Percentiles rank a stretch among this genome's conserved stretches.
phyloP scores from a whole-genome alignment of 1,140 invertebrate genomes.

The Akabosia matsudoensis region DNA sequence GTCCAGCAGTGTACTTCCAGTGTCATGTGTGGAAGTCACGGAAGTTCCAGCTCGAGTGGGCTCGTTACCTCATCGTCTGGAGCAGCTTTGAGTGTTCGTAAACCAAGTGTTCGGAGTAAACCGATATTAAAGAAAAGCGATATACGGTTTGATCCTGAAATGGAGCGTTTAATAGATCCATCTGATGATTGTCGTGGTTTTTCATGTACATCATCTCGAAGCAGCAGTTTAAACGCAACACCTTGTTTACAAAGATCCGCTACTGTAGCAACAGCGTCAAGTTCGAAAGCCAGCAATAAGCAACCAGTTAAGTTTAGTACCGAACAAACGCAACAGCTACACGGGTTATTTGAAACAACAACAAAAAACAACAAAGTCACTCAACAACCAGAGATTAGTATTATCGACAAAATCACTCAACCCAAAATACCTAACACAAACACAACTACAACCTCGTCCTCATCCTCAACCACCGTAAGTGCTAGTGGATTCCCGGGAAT shows the following conservation, averaged over 20 bases:
- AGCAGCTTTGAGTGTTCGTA: constrained; percentile 23
- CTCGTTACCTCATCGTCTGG: constrained; percentile 34
- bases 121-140: constrained; percentile 41
- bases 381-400: constrained; percentile 37
- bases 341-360: background rate
- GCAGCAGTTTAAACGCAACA: background rate
- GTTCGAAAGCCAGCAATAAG: constrained; percentile 10
- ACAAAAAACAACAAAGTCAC: background rate
- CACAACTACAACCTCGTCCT: constrained; percentile 24
- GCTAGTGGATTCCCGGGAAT: constrained; percentile 47
- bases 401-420: constrained; percentile 30
- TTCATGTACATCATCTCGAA: constrained; percentile 26
- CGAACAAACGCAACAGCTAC: background rate
- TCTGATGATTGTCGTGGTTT: constrained; percentile 37
- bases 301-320: background rate
- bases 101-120: constrained; percentile 35
- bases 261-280: background rate
- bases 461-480: constrained; percentile 38
- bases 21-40: background rate
- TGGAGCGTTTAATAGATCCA: constrained; percentile 41
- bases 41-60: background rate
- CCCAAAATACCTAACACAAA: constrained; percentile 47
- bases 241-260: background rate
- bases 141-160: constrained; percentile 40
- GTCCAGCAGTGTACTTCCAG: background rate